These are phyloP conservation scores for Chorisops tibialis DNA, from an alignment of 2,888 invertebrate species.

Conservation along the genomic window DNA sequence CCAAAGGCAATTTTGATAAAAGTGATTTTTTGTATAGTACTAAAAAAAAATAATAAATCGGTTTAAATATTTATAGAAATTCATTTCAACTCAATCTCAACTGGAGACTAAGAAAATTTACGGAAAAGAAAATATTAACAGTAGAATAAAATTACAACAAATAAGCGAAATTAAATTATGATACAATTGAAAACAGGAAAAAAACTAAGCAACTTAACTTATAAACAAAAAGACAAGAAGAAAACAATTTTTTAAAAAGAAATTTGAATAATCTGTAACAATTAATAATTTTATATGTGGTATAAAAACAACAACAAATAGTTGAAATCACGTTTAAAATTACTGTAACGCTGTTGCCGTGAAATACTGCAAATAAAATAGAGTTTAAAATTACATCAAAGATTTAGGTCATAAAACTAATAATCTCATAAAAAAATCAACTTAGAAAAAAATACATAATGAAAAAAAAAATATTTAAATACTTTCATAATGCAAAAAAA, in stretches of 20 bases:
- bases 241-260: no score
- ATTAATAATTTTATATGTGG: no score
- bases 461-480: no score
- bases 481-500: constrained; percentile 14
- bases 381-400: no score
- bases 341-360: no score
- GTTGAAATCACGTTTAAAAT: constrained; percentile 22
- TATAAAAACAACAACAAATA: constrained; percentile 2
- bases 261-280: not conserved
- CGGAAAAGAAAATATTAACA: not conserved
- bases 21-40: not conserved
- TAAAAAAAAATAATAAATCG: not conserved
- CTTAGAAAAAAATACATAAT: no score
- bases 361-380: no score
- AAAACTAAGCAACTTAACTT: not conserved
- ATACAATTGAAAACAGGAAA: constrained; percentile 13
- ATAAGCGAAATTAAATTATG: not conserved
- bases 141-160: not conserved
- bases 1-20: constrained; percentile 9
- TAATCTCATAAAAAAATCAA: no score
- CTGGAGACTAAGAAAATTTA: not conserved
- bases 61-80: not conserved
- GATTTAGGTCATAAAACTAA: no score
- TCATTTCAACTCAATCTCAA: not conserved
- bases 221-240: not conserved